Evolutionary conservation across 2,113 vertebrate species (phyloP), one percentile per base, ranked within the genome.

Genomic region (Oncorhynchus mykiss): DNA sequence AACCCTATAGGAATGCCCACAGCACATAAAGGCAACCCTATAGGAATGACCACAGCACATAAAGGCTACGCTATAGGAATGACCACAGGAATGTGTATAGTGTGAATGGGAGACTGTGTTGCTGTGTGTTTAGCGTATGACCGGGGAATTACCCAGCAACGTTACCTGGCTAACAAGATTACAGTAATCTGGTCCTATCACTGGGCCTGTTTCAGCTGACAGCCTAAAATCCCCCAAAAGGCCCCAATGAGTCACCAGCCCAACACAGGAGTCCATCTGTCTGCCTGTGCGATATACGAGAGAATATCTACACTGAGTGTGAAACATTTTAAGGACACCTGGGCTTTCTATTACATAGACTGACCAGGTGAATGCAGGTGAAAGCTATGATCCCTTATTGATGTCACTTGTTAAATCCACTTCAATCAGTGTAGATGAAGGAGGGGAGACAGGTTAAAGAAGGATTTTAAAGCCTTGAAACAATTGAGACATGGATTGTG

Each of bases 151-250:
- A 82, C 59, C 67, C 24, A 57, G 75, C 34, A 70, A 78, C 75
- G 62, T 74, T 65, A 39, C 51, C 70, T 48, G 22, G 57, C 25
- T 86, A 81, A 85, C 51, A 59, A 71, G 82, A 89, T 88, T 83
- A 85, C 12, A 9, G 57, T 84, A 84, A 86, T 86, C 71, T 71
- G 3, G 4, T 76, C 25, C 16, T 51, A 60, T 66, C 54, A 57
- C 67, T 67, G 60, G 67, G 70, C 25, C 34, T 22, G 25, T 67
- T 69, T 64, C 65, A 51, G 14, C 51, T 70, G 70, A 39, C 60
- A 34, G 24, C 57, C 48, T 68, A 22, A 69, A 68, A 24, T 60
- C 20, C 74, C 75, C 77, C 54, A 69, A 59, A 80, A 64, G 34
- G 2, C 59, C 14, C 51, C 11, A 20, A 24, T 60, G 71, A 71